Base-by-base conservation (phyloP, 1,140 invertebrate genomes). In the Trichonephila clavata region DNA sequence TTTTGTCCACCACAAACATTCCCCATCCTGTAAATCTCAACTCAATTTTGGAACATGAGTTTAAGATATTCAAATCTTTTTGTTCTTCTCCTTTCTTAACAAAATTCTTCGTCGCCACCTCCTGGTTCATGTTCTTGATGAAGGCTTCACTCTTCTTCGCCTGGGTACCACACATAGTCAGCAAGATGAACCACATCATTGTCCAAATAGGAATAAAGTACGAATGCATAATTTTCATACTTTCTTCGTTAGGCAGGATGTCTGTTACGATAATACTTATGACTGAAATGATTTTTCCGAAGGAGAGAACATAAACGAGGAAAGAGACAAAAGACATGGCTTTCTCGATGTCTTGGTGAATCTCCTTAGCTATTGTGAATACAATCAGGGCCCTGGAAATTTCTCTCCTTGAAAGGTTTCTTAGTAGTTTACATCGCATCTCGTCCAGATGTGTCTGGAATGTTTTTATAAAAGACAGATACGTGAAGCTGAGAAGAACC, bases 1-100 rank as follows among this genome's bases (percentile, higher is more conserved):
- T 71, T 20, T 89, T 89, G n/a, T 89, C 57, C 5, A 89, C 68
- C 7, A n/a, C 18, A 27, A 89, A 89, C 87, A 89, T 71, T 1
- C 87, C 65, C 63, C 63, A 89, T 3, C 39, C 87, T 24, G 87
- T 89, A 20, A 89, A 89, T 13, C 43, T 57, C 43, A 89, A 32
- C 10, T 77, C 39, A 14, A 59, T 8, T 8, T 89, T 59, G 10
- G 63, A 89, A 27, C 43, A 50, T 0, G 21, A 7, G 7, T 59
- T 57, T 39, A 89, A 71, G 18, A 89, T 20, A 21, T 27, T 21
- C 43, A 77, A 5, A 14, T 59, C 65, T 27, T 60, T 89, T 39
- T 20, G 2, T 57, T 2, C 65, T 59, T 32, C 27, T 21, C n/a
- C 13, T 18, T 39, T 16, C 21, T 0, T 16, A 13, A 43, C 1